These are phyloP conservation scores for Aphis gossypii DNA, from an alignment of 1,140 invertebrate species.

Conservation along the genomic window DNA sequence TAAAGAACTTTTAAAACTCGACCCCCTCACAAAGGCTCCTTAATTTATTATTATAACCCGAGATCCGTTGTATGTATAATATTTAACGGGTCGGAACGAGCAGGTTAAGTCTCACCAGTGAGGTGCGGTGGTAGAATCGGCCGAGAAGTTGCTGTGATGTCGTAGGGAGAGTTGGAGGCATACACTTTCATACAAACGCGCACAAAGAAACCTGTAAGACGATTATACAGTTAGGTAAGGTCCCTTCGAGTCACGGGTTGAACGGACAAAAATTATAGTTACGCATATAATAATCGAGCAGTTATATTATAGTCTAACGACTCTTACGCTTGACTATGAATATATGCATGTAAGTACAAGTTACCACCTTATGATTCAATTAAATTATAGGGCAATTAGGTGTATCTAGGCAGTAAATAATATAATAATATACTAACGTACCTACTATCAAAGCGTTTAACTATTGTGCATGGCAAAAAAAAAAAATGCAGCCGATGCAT, in stretches of 20 bases:
- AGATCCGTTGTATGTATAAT: constrained; percentile 54
- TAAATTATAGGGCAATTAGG: not conserved
- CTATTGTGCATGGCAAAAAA: not conserved
- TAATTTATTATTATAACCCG: constrained; percentile 57
- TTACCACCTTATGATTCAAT: not conserved
- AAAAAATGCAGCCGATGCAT: not conserved
- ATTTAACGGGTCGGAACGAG: constrained; percentile 48
- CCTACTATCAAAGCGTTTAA: not conserved
- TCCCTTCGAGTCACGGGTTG: not conserved
- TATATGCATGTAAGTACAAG: not conserved
- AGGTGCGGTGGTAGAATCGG: not conserved
- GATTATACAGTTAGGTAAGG: not conserved
- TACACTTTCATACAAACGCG: not conserved
- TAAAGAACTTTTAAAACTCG: constrained; percentile 57
- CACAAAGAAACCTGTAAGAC: constrained; percentile 30
- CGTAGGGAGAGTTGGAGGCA: not conserved
- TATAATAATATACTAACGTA: not conserved
- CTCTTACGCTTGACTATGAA: not conserved
- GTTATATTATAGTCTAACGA: not conserved
- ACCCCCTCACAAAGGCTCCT: constrained; percentile 32
- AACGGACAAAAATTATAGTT: not conserved
- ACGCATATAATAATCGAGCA: not conserved
- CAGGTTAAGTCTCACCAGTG: constrained; percentile 18
- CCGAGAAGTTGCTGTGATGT: not conserved
- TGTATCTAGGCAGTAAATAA: not conserved